phyloP scores from a whole-genome alignment of 2,113 vertebrate genomes.

The Smithornis capensis region DNA sequence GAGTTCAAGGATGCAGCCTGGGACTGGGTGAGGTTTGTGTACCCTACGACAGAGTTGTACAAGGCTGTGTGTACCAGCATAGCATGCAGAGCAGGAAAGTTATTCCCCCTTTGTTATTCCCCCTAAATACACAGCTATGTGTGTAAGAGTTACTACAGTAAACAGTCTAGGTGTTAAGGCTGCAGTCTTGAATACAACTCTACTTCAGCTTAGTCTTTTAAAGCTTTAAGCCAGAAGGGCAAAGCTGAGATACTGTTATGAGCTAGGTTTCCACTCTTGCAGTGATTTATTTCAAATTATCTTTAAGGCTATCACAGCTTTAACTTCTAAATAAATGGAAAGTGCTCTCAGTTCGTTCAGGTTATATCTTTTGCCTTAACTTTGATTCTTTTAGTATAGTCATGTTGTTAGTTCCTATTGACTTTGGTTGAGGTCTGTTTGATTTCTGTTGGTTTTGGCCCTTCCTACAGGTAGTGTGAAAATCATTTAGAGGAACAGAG shows the following conservation, averaged over 20 bases:
- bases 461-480: background rate
- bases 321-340: background rate
- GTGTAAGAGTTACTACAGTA: background rate
- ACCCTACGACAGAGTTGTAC: background rate
- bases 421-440: background rate
- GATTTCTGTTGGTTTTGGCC: background rate
- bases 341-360: background rate
- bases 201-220: background rate
- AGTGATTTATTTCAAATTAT: background rate
- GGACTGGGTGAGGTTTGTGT: background rate
- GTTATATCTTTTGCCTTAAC: slow-evolving; percentile 24
- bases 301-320: background rate
- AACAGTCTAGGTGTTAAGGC: background rate
- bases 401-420: background rate
- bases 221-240: background rate
- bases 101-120: background rate
- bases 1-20: background rate
- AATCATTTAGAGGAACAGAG: background rate
- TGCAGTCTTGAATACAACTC: background rate
- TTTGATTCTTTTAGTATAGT: slow-evolving; percentile 2
- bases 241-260: background rate
- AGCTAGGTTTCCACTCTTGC: background rate
- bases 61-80: background rate
- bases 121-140: background rate
- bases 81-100: background rate